Conservation (phyloP, 2,888 invertebrate species). For the Lithophane leautieri region DNA sequence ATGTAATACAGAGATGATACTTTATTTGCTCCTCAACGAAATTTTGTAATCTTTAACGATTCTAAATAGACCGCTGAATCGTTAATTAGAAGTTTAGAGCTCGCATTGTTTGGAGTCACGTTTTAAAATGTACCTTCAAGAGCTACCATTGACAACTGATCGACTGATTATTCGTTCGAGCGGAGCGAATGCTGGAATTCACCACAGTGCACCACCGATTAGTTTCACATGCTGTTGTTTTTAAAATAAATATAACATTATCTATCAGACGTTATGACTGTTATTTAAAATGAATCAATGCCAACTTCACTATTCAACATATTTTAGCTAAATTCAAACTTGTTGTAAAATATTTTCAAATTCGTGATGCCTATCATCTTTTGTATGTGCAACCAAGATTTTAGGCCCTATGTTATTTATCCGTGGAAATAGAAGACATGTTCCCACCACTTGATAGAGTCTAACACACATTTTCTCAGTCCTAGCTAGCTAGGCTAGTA, state of each 20-base stretch:
- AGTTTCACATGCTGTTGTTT: conserved; percentile 40
- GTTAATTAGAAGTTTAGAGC: conserved; percentile 74
- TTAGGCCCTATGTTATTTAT: background rate
- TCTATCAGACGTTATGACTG: background rate
- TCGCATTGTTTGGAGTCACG: conserved; percentile 81
- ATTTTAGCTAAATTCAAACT: background rate
- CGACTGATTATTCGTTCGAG: conserved; percentile 70
- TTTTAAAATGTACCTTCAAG: conserved; percentile 67
- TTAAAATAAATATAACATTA: conserved; percentile 9
- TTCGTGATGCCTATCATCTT: background rate
- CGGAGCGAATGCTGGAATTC: conserved; percentile 41
- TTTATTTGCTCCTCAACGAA: conserved; percentile 62
- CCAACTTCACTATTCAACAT: background rate
- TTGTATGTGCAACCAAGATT: background rate
- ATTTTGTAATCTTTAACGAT: conserved; percentile 76
- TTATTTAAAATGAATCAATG: conserved; percentile 7
- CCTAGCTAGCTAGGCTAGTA: background rate
- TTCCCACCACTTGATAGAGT: background rate
- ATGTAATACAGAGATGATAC: conserved; percentile 28
- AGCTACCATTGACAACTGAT: conserved; percentile 76
- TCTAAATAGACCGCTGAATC: conserved; percentile 74
- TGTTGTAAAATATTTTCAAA: background rate
- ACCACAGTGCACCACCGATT: conserved; percentile 29
- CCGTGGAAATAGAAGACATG: background rate
- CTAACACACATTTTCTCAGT: background rate